Evolutionary conservation across 2,888 invertebrate species (phyloP).

Genomic region (Iselma pallidipennis): DNA sequence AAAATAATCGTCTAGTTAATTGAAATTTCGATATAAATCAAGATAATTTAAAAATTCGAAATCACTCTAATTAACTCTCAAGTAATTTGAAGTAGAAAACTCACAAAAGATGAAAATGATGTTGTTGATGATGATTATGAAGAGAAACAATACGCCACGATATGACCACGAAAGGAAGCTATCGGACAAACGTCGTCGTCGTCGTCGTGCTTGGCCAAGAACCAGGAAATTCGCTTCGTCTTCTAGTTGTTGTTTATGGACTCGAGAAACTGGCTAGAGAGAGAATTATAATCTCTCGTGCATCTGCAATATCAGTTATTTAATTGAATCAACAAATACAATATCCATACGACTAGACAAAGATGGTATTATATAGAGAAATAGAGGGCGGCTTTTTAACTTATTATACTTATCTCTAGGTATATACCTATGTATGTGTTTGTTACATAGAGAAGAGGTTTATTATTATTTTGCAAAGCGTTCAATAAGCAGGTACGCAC

Average conservation of each 20-base stretch:
- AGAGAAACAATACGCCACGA: neutral
- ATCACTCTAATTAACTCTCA: neutral
- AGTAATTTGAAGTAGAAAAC: neutral
- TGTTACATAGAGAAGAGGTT: constrained; percentile 4
- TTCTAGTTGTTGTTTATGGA: constrained; percentile 43
- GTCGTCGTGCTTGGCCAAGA: constrained; percentile 39
- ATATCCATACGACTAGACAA: neutral
- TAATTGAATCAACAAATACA: constrained; percentile 48
- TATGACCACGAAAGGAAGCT: constrained; percentile 34
- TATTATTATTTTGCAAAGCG: constrained; percentile 30
- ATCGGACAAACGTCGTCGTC: constrained; percentile 38
- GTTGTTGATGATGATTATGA: neutral
- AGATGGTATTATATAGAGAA: neutral
- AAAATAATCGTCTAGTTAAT: neutral
- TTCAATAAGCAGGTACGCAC: constrained; percentile 37
- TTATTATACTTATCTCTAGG: neutral
- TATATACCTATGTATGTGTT: neutral
- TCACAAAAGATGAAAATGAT: neutral
- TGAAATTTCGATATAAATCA: neutral
- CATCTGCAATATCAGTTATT: constrained; percentile 46
- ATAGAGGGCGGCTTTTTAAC: neutral
- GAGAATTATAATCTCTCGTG: constrained; percentile 49
- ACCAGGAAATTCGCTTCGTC: constrained; percentile 43
- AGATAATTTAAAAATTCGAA: neutral
- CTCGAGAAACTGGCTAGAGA: constrained; percentile 39